Base-by-base conservation (phyloP, 2,888 invertebrate genomes). In the Synanthedon vespiformis region DNA sequence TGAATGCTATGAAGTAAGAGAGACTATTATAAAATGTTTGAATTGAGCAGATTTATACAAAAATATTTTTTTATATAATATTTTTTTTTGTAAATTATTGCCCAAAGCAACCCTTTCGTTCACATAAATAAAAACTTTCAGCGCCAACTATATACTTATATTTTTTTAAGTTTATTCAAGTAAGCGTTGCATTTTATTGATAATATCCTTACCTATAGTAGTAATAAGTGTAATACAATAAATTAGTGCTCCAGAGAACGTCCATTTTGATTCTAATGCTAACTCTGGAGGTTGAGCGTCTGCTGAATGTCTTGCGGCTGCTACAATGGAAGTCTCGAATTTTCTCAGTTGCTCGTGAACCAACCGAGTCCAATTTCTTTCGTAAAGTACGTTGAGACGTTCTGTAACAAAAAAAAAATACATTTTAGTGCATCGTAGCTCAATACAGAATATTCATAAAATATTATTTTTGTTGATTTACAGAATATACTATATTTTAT, bases 171-270 rank as follows among this genome's bases (percentile, higher is more conserved):
- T 22, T 22, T 22, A 22, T 22, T 34, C 34, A 34, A 34, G 34
- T 34, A 34, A 34, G 8, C 34, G 1, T 1, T 34, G 8, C 8
- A 22, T 10, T 34, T 34, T 34, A 10, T 34, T 44, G n/a, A 44
- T 6, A 13, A n/a, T 44, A 53, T 51, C 73, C 90, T 89, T 76
- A 95, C 95, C 96, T 74, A 96, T 95, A 52, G 96, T 96, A 58
- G 95, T 96, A 72, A 95, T 94, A 65, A 95, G 90, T 48, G 95
- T 95, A 67, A 96, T 91, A 61, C 94, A 94, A 75, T 95, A 96
- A 50, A 96, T 89, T 18, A 96, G 77, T 2, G 95, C 93, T 58
- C 95, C 94, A 27, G 94, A 93, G 76, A 95, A 95, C 0, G 93
- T 93, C 95, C 95, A 95, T 65, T 92, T 91, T 51, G 88, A 81